These are phyloP conservation scores for Stichodactyla mertensii DNA, from an alignment of 64 coral and sea anemone genomes.

Conservation along the genomic window DNA sequence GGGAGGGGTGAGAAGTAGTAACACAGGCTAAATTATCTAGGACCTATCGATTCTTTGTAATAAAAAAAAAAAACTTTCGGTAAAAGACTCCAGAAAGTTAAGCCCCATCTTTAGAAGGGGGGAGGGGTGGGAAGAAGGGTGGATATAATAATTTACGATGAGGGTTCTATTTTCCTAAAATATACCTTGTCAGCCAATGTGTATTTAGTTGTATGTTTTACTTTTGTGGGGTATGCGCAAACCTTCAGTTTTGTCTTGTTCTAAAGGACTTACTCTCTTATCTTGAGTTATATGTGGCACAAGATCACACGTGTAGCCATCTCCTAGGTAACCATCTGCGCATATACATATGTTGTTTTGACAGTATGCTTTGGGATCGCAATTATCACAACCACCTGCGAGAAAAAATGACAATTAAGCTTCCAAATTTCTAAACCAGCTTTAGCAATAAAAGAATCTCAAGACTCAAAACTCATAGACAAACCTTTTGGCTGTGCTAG, in stretches of 20 bases:
- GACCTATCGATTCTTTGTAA: no score
- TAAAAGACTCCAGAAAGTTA: no score
- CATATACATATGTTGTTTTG: not conserved
- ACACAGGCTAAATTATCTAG: no score
- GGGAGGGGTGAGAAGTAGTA: no score
- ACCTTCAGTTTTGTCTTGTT: not conserved
- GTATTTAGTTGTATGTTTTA: not conserved
- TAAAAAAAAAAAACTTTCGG: no score
- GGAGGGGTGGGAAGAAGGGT: no score
- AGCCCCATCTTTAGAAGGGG: no score
- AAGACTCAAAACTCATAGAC: not conserved
- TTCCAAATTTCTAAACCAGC: not conserved
- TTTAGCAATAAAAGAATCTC: not conserved
- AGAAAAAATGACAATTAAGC: not conserved
- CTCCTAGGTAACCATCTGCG: not conserved
- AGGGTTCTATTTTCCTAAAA: no score
- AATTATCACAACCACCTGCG: not conserved
- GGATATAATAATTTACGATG: no score
- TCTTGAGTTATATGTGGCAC: not conserved
- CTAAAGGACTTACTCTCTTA: not conserved
- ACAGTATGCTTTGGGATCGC: conserved; percentile 14
- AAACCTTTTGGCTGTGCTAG: not conserved
- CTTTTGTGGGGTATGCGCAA: not conserved
- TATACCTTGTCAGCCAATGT: no score
- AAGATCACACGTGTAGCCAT: conserved; percentile 6